Conservation (phyloP, 2,113 vertebrate species). For the Ia io region DNA sequence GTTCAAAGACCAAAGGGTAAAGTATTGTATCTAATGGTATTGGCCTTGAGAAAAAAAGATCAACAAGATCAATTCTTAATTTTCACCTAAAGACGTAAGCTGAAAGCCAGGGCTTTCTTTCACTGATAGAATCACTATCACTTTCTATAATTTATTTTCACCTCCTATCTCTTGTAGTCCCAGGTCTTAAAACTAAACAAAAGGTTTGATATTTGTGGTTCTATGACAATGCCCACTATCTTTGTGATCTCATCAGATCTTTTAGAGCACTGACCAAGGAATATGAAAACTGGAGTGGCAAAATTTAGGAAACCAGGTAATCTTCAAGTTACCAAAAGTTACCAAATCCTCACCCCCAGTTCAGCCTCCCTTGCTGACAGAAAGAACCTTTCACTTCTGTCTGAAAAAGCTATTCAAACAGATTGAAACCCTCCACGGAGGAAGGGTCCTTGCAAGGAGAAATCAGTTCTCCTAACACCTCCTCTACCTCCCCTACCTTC, state of each 20-base stretch:
- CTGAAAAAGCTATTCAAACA: neutral
- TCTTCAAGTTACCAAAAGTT: neutral
- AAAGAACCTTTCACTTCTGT: neutral
- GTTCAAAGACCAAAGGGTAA: neutral
- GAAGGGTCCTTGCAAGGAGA: neutral
- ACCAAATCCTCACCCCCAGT: neutral
- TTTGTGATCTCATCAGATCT: neutral
- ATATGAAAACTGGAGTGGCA: neutral
- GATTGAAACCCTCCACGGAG: neutral
- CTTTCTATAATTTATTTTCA: neutral
- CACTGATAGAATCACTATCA: neutral
- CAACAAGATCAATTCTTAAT: neutral
- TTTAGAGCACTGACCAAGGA: neutral
- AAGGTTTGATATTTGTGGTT: neutral
- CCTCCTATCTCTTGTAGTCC: neutral
- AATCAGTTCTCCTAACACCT: neutral
- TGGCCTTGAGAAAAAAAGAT: neutral
- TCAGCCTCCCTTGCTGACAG: neutral
- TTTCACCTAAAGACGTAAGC: neutral
- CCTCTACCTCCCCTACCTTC: neutral
- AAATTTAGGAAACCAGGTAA: neutral
- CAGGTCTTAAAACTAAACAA: neutral
- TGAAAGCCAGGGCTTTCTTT: neutral
- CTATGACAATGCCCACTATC: neutral
- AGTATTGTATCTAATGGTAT: neutral